Evolutionary conservation across 2,888 invertebrate species (phyloP), one percentile per base, ranked within the genome.

Genomic region (Cyaniris semiargus): DNA sequence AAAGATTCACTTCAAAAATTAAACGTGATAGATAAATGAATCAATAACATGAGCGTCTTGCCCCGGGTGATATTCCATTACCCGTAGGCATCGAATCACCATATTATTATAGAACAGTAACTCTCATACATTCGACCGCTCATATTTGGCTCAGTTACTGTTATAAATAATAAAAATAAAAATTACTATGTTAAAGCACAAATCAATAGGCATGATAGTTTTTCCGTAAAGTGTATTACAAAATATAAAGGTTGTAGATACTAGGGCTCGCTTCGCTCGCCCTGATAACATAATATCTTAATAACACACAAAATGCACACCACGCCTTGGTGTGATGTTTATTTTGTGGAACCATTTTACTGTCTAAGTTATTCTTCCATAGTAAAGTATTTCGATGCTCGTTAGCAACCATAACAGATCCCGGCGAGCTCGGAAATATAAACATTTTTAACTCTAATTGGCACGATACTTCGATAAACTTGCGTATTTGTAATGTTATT

Each of bases 21-120:
- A 27, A 15, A 66, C 27, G 18, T 27, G 4, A 85, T 82, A 82
- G 83, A 84, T 84, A 82, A 84, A 84, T 66, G 75, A 77, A 78
- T 77, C 76, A 71, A 75, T 78, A 76, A 71, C n/a, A 76, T 70
- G 34, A 53, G 66, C 72, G 56, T 72, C 48, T 66, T 38, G 75
- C 77, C 78, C 34, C 76, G 70, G 79, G 76, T 53, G 70, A 53
- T 53, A 76, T 76, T 56, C 75, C 53, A 74, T 78, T 76, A 76
- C 70, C 23, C 66, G 66, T 66, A 2, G 0, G 21, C 58, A 21
- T 58, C 48, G 58, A 77, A 70, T 18, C 5, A 53, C 5, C 1
- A 53, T 15, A 53, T 5, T 15, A 53, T 5, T 53, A 18, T 53
- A 18, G 53, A 53, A 53, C 53, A 4, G 13, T 18, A 48, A 13